A percentile compares a stretch with the other conserved stretches of the same genome.
phyloP scores from a whole-genome alignment of 2,888 invertebrate species.

The Pimpla rufipes region DNA sequence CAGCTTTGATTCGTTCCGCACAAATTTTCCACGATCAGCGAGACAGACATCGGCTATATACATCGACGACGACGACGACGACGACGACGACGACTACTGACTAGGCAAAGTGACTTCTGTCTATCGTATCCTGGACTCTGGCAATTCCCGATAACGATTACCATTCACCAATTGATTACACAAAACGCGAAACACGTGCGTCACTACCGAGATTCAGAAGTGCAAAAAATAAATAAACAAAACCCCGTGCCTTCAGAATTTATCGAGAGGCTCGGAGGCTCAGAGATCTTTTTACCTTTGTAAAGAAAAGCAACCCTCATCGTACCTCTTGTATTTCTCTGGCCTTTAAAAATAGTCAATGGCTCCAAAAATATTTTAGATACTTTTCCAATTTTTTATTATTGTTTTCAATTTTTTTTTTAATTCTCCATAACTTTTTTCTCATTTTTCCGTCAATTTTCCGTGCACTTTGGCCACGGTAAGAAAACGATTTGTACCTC shows the following conservation, averaged over 20 bases:
- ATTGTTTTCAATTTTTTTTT: neutral
- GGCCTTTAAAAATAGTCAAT: too few relatives aligned
- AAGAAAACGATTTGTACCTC: too few relatives aligned
- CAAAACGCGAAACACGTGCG: neutral
- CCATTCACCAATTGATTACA: slow-evolving; percentile 23
- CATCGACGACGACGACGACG: slow-evolving; percentile 14
- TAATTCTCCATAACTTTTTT: neutral
- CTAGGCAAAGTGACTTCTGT: slow-evolving; percentile 47
- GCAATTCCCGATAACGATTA: slow-evolving; percentile 43
- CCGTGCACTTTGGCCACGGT: too few relatives aligned
- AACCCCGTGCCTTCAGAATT: neutral
- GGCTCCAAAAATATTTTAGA: too few relatives aligned
- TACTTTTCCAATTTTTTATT: too few relatives aligned
- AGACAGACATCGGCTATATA: slow-evolving; percentile 42
- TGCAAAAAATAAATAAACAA: neutral
- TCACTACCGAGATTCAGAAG: neutral
- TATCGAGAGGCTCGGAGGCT: neutral
- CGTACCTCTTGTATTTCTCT: too few relatives aligned
- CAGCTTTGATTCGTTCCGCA: slow-evolving; percentile 70
- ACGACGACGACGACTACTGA: slow-evolving; percentile 1
- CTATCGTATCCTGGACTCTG: slow-evolving; percentile 17
- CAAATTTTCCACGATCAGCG: slow-evolving; percentile 65
- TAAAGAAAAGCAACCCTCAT: neutral
- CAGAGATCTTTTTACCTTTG: neutral
- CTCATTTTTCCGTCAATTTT: neutral